Conservation (phyloP, 2,888 invertebrate genomes). For the Lasioglossum oenotherae region DNA sequence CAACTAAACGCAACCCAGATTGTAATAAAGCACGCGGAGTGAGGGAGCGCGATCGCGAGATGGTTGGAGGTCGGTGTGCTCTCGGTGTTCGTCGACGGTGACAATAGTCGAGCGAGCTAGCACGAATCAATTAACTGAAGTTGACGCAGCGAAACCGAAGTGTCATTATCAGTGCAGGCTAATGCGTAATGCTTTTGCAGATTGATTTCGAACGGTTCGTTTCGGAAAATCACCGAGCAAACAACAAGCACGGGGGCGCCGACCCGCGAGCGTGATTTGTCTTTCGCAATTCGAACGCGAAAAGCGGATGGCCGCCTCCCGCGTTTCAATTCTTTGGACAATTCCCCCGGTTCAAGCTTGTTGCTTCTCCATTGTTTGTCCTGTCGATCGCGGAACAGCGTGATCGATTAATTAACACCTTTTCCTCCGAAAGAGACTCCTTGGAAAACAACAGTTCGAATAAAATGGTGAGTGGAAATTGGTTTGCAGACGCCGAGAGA, state of each 20-base stretch:
- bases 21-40: conserved; percentile 36
- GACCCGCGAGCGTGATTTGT: conserved; percentile 51
- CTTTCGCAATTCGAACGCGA: conserved; percentile 44
- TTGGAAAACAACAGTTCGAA: neutral
- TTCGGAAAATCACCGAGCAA: conserved; percentile 64
- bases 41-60: neutral
- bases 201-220: conserved; percentile 63
- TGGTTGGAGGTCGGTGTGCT: neutral
- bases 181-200: conserved; percentile 69
- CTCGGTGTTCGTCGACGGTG: conserved; percentile 36
- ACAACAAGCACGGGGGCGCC: conserved; percentile 51
- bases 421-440: neutral
- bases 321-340: conserved; percentile 13
- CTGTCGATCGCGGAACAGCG: neutral
- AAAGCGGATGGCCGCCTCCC: conserved; percentile 38
- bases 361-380: neutral
- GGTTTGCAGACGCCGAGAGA: neutral
- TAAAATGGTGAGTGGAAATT: neutral
- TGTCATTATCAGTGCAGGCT: conserved; percentile 71
- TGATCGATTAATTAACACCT: neutral
- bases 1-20: conserved; percentile 34
- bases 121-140: conserved; percentile 76
- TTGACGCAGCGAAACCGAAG: conserved; percentile 73
- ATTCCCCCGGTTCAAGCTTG: neutral
- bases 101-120: conserved; percentile 70